phyloP scores from a whole-genome alignment of 2,113 vertebrate species.

The Oenanthe oenanthe region DNA sequence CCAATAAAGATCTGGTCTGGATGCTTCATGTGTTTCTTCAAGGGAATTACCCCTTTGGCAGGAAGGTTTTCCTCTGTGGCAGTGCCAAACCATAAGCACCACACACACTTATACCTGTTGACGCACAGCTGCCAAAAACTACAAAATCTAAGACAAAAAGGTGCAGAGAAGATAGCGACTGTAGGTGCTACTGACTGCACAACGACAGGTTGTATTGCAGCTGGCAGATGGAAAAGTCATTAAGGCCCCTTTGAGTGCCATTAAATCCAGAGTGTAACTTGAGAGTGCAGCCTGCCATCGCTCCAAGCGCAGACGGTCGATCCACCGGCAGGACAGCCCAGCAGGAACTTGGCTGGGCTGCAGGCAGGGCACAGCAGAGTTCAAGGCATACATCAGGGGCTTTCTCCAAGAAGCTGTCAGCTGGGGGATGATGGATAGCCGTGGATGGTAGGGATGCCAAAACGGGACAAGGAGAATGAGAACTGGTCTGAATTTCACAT shows the following conservation, averaged over 20 bases:
- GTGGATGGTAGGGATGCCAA: background rate
- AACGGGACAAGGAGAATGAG: background rate
- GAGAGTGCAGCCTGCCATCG: conserved; percentile 4
- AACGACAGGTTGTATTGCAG: conserved; percentile 14
- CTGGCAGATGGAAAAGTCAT: conserved; percentile 55
- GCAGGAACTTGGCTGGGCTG: background rate
- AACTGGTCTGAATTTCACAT: background rate
- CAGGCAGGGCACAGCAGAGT: background rate
- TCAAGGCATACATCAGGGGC: background rate
- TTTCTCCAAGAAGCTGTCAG: background rate
- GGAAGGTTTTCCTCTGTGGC: background rate
- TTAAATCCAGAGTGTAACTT: conserved; percentile 24
- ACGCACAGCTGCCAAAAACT: background rate
- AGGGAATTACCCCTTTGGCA: background rate
- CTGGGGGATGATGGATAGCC: background rate
- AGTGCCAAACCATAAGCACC: background rate
- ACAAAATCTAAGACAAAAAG: background rate
- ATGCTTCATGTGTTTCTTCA: background rate
- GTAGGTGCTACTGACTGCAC: background rate
- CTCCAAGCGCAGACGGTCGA: background rate
- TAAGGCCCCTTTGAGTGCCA: conserved; percentile 15
- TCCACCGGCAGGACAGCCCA: background rate
- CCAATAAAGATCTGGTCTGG: background rate
- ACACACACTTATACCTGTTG: background rate
- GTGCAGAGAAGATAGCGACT: background rate